Evolutionary conservation across 2,888 invertebrate genomes (phyloP).

Genomic region (Napeogenes sylphis): DNA sequence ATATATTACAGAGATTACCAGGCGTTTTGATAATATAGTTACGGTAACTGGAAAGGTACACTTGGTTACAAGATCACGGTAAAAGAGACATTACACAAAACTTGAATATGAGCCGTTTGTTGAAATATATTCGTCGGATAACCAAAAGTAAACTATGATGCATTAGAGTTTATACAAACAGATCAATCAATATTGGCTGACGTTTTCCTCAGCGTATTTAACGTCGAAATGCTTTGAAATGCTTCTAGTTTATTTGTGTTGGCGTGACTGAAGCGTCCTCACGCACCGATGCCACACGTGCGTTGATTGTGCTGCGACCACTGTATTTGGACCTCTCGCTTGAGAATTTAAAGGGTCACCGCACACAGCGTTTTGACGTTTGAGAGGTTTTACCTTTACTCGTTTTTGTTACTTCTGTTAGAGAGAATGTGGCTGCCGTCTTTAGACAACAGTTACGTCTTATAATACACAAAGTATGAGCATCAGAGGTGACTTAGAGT

Average conservation of each 20-base stretch:
- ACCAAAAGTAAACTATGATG: slow-evolving; percentile 5
- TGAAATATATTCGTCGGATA: background rate
- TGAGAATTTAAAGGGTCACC: slow-evolving; percentile 29
- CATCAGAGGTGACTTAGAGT: too few relatives aligned
- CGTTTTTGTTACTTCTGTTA: slow-evolving; percentile 19
- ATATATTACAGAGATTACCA: too few relatives aligned
- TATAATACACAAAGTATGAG: too few relatives aligned
- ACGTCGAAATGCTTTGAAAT: slow-evolving; percentile 40
- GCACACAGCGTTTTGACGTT: slow-evolving; percentile 26
- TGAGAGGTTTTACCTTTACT: slow-evolving; percentile 22
- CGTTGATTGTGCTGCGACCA: slow-evolving; percentile 31
- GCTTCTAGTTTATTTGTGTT: slow-evolving; percentile 40
- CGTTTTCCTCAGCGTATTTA: slow-evolving; percentile 35
- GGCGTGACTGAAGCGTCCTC: slow-evolving; percentile 54
- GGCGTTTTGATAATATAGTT: too few relatives aligned
- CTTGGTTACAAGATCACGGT: too few relatives aligned
- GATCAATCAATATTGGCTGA: slow-evolving; percentile 51
- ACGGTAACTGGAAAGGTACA: too few relatives aligned
- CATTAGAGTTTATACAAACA: slow-evolving; percentile 32
- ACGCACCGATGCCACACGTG: slow-evolving; percentile 43
- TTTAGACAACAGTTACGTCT: slow-evolving; percentile 6
- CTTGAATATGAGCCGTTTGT: background rate
- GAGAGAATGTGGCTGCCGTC: slow-evolving; percentile 16
- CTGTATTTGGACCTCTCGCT: slow-evolving; percentile 29
- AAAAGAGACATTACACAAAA: background rate